Evolutionary conservation across 2,888 invertebrate genomes (phyloP).

Genomic region (Ophioninae sp.): DNA sequence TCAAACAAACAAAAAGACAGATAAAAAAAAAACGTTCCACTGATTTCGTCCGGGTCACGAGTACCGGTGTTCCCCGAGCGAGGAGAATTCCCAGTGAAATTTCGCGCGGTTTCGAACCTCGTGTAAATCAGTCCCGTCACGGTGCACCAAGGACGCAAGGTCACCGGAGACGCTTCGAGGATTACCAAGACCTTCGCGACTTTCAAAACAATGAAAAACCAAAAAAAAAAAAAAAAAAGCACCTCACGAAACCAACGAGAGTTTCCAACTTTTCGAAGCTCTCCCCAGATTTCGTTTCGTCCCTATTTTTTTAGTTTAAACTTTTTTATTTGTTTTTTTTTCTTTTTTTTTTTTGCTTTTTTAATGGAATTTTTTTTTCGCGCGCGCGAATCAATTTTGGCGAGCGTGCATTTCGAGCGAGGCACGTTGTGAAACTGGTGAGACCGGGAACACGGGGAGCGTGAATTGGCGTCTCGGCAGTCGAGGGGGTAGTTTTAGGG

Average conservation of each 20-base stretch:
- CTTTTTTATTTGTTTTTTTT: not conserved
- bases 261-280: not conserved
- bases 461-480: slow-evolving; percentile 67
- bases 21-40: not conserved
- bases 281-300: too few relatives aligned
- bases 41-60: not conserved
- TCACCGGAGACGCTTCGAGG: not conserved
- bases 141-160: not conserved
- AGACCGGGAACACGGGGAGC: slow-evolving; percentile 43
- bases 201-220: not conserved
- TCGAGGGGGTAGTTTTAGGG: slow-evolving; percentile 70
- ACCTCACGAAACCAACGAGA: not conserved
- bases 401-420: slow-evolving; percentile 71
- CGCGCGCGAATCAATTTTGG: slow-evolving; percentile 33
- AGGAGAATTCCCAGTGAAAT: slow-evolving; percentile 33
- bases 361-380: not conserved
- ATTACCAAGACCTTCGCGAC: not conserved
- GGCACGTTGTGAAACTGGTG: slow-evolving; percentile 72
- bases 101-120: slow-evolving; percentile 1
- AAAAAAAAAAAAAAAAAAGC: not conserved
- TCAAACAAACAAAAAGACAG: not conserved
- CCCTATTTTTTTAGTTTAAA: too few relatives aligned
- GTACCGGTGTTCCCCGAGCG: not conserved
- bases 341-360: slow-evolving; percentile 4
- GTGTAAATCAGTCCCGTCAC: not conserved